Conservation (phyloP, 2,113 vertebrate genomes). For the Mus spicilegus region DNA sequence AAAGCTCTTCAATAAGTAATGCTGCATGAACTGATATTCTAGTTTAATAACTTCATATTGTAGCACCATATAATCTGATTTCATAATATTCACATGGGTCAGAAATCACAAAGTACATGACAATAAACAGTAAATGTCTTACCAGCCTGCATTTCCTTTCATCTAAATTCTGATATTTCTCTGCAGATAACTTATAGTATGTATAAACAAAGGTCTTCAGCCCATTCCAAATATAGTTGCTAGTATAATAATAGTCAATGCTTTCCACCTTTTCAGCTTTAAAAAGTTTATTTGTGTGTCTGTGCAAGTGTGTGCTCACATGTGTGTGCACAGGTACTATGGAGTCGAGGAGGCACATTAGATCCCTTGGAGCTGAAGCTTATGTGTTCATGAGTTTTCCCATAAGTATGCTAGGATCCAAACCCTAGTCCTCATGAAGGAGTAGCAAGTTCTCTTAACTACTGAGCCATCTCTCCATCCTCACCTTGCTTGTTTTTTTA, state of each 20-base stretch:
- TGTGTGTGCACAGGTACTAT: not conserved
- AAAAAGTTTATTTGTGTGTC: not conserved
- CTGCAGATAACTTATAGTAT: conserved; percentile 37
- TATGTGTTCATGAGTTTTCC: not conserved
- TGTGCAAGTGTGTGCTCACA: not conserved
- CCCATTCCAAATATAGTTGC: not conserved
- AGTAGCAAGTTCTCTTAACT: not conserved
- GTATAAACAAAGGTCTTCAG: not conserved
- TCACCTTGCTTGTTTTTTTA: not conserved
- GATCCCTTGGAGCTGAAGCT: not conserved
- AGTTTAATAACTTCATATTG: not conserved
- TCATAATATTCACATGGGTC: not conserved
- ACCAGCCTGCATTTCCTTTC: not conserved
- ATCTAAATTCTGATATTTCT: not conserved
- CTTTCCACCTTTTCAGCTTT: not conserved
- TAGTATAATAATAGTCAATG: not conserved
- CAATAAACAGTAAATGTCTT: conserved; percentile 18
- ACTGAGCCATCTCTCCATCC: too few species aligned
- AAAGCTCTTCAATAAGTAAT: not conserved
- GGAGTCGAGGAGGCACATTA: not conserved
- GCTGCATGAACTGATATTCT: not conserved
- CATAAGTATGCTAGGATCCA: not conserved
- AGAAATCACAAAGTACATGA: conserved; percentile 39
- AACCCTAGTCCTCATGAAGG: not conserved
- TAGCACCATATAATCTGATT: conserved; percentile 26